Conservation (phyloP, 2,888 invertebrate genomes). For the Pammene aurita region DNA sequence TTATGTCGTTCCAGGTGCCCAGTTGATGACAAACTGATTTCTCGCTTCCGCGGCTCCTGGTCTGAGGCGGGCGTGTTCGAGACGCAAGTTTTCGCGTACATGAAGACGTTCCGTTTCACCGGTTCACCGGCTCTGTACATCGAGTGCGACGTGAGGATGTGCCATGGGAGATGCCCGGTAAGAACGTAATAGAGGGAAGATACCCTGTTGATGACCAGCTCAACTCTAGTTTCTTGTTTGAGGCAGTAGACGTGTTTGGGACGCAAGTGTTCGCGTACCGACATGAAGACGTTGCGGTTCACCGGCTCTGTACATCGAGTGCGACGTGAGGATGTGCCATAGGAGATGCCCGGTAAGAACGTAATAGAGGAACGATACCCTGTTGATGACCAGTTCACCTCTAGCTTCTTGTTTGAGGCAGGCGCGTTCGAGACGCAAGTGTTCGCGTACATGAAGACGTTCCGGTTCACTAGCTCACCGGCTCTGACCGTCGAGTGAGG, state of each 20-base stretch:
- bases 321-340: constrained; percentile 97
- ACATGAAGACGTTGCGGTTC: constrained; percentile 97
- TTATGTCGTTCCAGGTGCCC: constrained; percentile 86
- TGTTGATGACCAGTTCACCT: constrained; percentile 95
- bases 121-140: constrained; percentile 97
- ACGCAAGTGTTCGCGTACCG: constrained; percentile 97
- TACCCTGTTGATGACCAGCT: constrained; percentile 97
- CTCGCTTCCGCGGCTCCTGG: constrained; percentile 96
- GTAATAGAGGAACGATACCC: constrained; percentile 74
- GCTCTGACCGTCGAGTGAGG: too few relatives aligned
- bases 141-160: constrained; percentile 97
- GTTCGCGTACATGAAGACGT: constrained; percentile 97
- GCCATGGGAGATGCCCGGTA: constrained; percentile 97
- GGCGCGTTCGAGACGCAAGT: constrained; percentile 97
- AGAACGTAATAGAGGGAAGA: constrained; percentile 76
- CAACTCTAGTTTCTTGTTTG: constrained; percentile 97
- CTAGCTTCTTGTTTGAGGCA: constrained; percentile 96
- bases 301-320: constrained; percentile 96
- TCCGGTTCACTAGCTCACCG: constrained; percentile 96
- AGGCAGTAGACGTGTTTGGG: constrained; percentile 94
- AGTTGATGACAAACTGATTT: constrained; percentile 95
- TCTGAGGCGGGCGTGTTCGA: constrained; percentile 94
- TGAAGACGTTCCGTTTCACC: constrained; percentile 97
- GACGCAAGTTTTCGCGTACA: constrained; percentile 96
- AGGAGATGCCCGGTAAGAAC: constrained; percentile 93